These are phyloP conservation scores for Enoplosus armatus DNA, from an alignment of 2,797 vertebrate species.

Conservation along the genomic window DNA sequence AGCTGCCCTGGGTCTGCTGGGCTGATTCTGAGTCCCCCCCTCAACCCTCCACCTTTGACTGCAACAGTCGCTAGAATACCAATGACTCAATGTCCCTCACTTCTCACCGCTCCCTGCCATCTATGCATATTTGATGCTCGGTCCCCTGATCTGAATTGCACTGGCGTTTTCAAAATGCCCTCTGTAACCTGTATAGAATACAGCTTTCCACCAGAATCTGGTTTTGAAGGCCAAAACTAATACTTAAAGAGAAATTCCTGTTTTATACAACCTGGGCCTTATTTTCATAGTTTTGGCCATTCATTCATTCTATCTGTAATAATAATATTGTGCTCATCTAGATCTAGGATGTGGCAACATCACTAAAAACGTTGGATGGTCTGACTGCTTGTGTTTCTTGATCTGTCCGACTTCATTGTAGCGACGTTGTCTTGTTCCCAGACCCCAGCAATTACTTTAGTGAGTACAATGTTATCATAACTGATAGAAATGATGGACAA, in stretches of 20 bases:
- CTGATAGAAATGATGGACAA: background rate
- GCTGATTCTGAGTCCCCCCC: constrained; percentile 76
- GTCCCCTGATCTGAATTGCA: constrained; percentile 75
- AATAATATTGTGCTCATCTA: too few relatives aligned
- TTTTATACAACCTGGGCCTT: background rate
- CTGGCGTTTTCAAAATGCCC: constrained; percentile 53
- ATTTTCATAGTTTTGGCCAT: background rate
- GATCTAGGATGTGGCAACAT: too few relatives aligned
- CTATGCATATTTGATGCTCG: constrained; percentile 76
- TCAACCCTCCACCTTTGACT: constrained; percentile 77
- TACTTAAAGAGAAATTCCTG: background rate
- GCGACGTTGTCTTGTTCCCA: background rate
- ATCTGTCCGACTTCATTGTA: background rate
- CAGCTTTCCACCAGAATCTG: constrained; percentile 17
- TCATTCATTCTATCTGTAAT: background rate
- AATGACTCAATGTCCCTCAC: constrained; percentile 75
- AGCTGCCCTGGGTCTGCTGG: constrained; percentile 80
- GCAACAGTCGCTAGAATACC: constrained; percentile 77
- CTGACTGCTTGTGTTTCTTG: too few relatives aligned
- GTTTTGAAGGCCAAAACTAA: constrained; percentile 1
- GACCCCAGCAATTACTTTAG: background rate
- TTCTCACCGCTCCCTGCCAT: constrained; percentile 67
- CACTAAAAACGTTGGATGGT: too few relatives aligned
- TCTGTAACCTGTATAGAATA: constrained; percentile 57
- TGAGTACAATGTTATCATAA: background rate